Evolutionary conservation across 1,140 invertebrate genomes (phyloP).

Genomic region (Palaemon carinicauda): DNA sequence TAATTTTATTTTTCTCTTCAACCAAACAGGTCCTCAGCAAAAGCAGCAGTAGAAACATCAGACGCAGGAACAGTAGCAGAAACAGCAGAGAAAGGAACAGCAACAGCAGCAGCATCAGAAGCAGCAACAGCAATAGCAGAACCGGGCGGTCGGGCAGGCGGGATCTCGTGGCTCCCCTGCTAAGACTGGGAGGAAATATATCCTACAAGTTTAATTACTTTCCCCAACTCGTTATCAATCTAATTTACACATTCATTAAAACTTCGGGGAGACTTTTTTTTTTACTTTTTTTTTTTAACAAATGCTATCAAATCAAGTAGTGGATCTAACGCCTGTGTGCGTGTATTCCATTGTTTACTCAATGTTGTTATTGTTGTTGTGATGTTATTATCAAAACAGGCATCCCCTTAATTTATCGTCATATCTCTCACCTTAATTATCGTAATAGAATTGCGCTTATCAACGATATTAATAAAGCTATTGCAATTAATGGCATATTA

Average conservation of each 20-base stretch:
- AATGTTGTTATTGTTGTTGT: constrained; percentile 10
- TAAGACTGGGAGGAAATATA: constrained; percentile 56
- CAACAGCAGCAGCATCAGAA: not conserved
- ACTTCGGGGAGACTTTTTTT: constrained; percentile 47
- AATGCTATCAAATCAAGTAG: constrained; percentile 46
- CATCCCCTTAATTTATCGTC: not conserved
- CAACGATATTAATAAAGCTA: no score
- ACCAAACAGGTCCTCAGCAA: not conserved
- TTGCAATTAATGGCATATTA: no score
- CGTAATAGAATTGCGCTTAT: no score
- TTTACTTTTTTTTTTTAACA: not conserved
- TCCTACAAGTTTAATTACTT: constrained; percentile 60
- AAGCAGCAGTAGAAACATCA: not conserved
- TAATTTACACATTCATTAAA: constrained; percentile 61
- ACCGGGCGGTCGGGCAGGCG: not conserved
- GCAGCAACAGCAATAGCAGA: not conserved
- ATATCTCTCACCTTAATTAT: not conserved
- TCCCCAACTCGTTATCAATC: constrained; percentile 60
- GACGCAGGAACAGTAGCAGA: not conserved
- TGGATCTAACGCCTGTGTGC: not conserved
- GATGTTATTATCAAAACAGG: no score
- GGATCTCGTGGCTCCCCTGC: constrained; percentile 28
- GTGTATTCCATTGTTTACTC: not conserved
- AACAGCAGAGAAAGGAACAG: not conserved
- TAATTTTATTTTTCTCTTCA: not conserved